These are phyloP conservation scores for Papilio polyxenes DNA, from an alignment of 1,140 invertebrate species.

Conservation along the genomic window DNA sequence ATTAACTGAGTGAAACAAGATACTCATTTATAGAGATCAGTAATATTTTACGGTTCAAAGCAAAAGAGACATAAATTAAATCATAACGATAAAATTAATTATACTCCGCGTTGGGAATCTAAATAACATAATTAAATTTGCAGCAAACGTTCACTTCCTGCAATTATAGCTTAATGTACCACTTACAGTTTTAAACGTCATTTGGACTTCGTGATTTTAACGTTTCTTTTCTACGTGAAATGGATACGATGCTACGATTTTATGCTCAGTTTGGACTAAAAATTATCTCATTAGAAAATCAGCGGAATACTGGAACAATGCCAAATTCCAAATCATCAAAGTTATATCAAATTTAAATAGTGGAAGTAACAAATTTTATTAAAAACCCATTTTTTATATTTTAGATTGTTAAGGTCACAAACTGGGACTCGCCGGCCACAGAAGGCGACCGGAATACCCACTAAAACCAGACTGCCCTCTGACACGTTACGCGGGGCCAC, in stretches of 20 bases:
- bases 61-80: not conserved
- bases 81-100: slow-evolving; percentile 16
- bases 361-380: too few relatives aligned
- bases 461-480: too few relatives aligned
- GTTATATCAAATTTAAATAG: too few relatives aligned
- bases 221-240: not conserved
- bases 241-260: not conserved
- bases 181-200: slow-evolving; percentile 21
- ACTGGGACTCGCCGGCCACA: too few relatives aligned
- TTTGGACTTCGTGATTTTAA: slow-evolving; percentile 4
- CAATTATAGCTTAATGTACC: slow-evolving; percentile 20
- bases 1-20: not conserved
- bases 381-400: too few relatives aligned
- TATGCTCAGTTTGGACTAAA: not conserved
- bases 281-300: not conserved
- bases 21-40: not conserved
- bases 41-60: not conserved
- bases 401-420: too few relatives aligned
- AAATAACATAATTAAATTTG: not conserved
- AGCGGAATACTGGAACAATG: too few relatives aligned
- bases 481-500: too few relatives aligned
- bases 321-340: too few relatives aligned
- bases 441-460: too few relatives aligned
- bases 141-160: slow-evolving; percentile 22
- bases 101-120: not conserved